Base-by-base conservation (phyloP, 2,888 invertebrate genomes). In the Eilema depressum region DNA sequence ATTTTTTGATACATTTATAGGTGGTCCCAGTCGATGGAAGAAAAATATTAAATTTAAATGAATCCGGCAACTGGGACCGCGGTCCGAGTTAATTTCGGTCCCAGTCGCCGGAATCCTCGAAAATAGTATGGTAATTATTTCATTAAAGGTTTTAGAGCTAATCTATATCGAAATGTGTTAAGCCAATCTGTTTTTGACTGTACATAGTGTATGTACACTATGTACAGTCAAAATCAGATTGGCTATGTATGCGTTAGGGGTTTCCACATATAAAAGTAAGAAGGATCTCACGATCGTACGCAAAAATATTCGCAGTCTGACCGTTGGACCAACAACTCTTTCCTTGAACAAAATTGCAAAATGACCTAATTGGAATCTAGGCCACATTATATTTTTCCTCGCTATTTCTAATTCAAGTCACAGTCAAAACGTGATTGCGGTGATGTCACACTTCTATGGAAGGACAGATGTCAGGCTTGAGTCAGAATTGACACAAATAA, bases 391-490 rank as follows among this genome's bases (percentile, higher is more conserved):
- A 72, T 83, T 83, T 82, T 81, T 81, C 78, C 76, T 68, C 30
- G 72, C 75, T 70, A 75, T 76, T 78, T 77, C 66, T 74, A 74
- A 80, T 81, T 81, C 77, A 64, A 75, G 73, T 76, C 79, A 77
- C 69, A 66, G 25, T 56, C 66, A 20, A 66, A 73, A 74, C 75
- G 75, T 72, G 74, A 75, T 75, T 64, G 79, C 76, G 76, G 82
- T 89, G 89, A 91, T 83, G 81, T 83, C 85, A 88, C 83, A 80
- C 63, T 88, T 89, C 83, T 83, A 72, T 76, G 73, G 86, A 89
- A 89, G 84, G 78, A 78, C 90, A 90, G 87, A 88, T 91, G 89
- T 83, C 66, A 77, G 73, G 47, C 75, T 73, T 86, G 88, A 88
- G 70, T 91, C 89, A 91, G 83, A 70, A 76, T 68, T 74, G 75